Percentiles rank a stretch among this genome's conserved stretches.
Conservation (phyloP, 2,797 vertebrate species). For the Chaetodon trifasciatus region DNA sequence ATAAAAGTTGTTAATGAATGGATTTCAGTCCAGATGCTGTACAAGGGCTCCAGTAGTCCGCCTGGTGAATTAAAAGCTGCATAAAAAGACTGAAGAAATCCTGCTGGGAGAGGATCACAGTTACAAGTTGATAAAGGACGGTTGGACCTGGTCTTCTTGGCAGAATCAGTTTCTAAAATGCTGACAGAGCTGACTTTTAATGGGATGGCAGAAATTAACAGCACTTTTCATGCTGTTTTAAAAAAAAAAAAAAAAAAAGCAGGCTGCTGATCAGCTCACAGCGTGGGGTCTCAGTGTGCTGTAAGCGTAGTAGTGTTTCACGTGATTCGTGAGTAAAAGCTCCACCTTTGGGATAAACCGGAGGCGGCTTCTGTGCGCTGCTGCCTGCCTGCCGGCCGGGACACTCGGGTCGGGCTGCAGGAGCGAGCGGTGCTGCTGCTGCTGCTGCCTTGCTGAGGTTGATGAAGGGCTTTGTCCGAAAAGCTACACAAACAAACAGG, state of each 20-base stretch:
- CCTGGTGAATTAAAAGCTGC: neutral
- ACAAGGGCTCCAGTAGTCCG: neutral
- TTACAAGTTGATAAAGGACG: neutral
- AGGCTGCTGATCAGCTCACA: neutral
- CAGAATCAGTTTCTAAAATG: neutral
- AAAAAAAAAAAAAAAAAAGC: no score
- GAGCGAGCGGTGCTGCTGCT: constrained; percentile 22
- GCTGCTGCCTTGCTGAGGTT: constrained; percentile 20
- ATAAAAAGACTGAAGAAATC: neutral
- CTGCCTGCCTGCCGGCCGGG: constrained; percentile 43
- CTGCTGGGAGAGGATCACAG: no score
- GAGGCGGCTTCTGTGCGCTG: constrained; percentile 64
- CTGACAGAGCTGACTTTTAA: neutral
- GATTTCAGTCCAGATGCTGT: neutral
- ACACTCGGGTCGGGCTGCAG: constrained; percentile 51
- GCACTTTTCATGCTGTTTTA: neutral
- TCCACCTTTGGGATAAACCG: constrained; percentile 73
- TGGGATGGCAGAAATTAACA: neutral
- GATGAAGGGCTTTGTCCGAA: constrained; percentile 27
- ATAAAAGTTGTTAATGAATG: neutral
- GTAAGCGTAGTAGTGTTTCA: constrained; percentile 41
- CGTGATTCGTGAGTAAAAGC: constrained; percentile 71
- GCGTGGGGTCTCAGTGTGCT: constrained; percentile 24
- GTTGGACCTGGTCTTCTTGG: neutral
- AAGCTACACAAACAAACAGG: neutral